A percentile compares a stretch with the other conserved stretches of the same genome.
Evolutionary conservation across 2,113 vertebrate genomes (phyloP).

Genomic region (Illadopsis cleaveri): DNA sequence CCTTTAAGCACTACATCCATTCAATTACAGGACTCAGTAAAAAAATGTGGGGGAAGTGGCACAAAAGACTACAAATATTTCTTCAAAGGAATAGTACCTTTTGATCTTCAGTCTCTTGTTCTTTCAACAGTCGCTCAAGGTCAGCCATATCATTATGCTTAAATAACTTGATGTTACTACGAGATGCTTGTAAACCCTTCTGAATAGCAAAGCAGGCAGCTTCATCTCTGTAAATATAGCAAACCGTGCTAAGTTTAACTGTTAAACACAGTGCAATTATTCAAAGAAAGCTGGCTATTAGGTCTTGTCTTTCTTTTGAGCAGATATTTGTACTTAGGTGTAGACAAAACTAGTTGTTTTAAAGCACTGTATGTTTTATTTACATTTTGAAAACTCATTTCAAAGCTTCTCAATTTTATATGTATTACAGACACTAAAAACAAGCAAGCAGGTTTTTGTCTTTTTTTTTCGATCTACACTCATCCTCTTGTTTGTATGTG

Average conservation of each 20-base stretch:
- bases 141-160: constrained; percentile 95
- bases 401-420: neutral
- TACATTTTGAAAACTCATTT: neutral
- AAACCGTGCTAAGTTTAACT: neutral
- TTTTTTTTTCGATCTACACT: neutral
- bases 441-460: neutral
- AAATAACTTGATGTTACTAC: constrained; percentile 95
- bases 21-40: neutral
- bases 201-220: constrained; percentile 97
- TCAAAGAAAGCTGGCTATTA: neutral
- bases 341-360: neutral
- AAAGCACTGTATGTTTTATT: neutral
- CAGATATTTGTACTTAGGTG: neutral
- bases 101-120: constrained; percentile 94
- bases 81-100: constrained; percentile 80
- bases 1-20: neutral
- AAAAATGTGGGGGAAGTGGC: neutral
- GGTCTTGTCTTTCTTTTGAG: neutral
- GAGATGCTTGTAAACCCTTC: constrained; percentile 94
- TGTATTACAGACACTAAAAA: neutral
- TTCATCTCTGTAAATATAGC: constrained; percentile 83
- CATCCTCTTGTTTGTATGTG: neutral
- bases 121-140: constrained; percentile 90
- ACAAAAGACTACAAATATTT: constrained; percentile 3
- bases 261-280: neutral